A percentile compares a stretch with the other conserved stretches of the same genome.
Evolutionary conservation across 2,113 vertebrate genomes (phyloP).

Genomic region (Bubo blakistoni): DNA sequence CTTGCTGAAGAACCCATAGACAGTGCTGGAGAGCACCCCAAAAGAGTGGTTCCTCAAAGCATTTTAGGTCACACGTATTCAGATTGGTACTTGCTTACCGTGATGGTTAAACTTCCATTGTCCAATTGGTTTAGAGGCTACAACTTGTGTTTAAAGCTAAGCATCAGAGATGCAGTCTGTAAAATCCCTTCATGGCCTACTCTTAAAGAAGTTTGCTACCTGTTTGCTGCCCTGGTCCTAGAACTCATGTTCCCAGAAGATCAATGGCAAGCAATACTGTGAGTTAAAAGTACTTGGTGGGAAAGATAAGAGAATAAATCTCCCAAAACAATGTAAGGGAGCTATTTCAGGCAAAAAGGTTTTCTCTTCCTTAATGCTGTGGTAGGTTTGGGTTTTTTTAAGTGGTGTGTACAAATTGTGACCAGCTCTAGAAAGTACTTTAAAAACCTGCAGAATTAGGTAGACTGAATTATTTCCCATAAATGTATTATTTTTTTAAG

Average conservation of each 20-base stretch:
- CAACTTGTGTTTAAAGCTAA: neutral
- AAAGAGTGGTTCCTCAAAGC: neutral
- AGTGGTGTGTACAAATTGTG: neutral
- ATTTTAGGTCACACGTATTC: neutral
- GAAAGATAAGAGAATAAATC: neutral
- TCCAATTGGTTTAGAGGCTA: neutral
- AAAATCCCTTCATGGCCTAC: neutral
- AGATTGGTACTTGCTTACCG: neutral
- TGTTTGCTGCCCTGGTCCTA: neutral
- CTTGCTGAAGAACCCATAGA: neutral
- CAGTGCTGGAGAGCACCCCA: neutral
- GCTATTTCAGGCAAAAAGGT: neutral
- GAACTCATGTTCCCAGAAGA: neutral
- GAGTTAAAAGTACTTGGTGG: neutral
- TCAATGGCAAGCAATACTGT: neutral
- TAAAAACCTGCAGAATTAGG: neutral
- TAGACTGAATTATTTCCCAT: neutral
- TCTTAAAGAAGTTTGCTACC: neutral
- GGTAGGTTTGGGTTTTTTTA: neutral
- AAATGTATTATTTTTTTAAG: neutral
- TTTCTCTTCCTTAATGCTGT: neutral
- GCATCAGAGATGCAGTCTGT: neutral
- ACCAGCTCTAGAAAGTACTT: neutral
- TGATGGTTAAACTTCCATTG: neutral
- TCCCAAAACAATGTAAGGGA: neutral